Evolutionary conservation across 2,113 vertebrate species (phyloP).

Genomic region (Plestiodon gilberti): DNA sequence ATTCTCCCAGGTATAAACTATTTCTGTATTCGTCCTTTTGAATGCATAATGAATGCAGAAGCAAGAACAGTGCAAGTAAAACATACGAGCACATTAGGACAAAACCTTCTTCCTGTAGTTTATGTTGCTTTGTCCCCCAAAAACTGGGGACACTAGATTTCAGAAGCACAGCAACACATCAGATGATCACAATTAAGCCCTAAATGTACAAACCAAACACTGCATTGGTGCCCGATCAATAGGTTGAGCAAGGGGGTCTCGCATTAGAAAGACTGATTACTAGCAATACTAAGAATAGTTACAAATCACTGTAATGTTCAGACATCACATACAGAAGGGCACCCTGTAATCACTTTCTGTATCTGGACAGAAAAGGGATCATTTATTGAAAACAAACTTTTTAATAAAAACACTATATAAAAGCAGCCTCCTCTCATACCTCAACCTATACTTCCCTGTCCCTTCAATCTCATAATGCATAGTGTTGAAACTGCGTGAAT

Average conservation of each 20-base stretch:
- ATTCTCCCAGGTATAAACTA: slow-evolving; percentile 24
- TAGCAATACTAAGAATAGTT: slow-evolving; percentile 34
- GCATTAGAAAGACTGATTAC: slow-evolving; percentile 1
- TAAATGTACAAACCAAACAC: slow-evolving; percentile 35
- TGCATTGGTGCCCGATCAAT: slow-evolving; percentile 56
- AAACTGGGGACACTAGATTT: slow-evolving; percentile 32
- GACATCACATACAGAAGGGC: not conserved
- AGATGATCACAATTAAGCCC: slow-evolving; percentile 24
- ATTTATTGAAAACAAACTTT: slow-evolving; percentile 35
- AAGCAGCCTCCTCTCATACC: slow-evolving; percentile 15
- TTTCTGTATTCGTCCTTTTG: slow-evolving; percentile 40
- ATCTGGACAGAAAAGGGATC: slow-evolving; percentile 18
- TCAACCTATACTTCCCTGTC: not conserved
- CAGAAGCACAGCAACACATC: slow-evolving; percentile 18
- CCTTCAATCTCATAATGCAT: slow-evolving; percentile 54
- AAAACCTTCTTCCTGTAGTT: slow-evolving; percentile 29
- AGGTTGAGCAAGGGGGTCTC: slow-evolving; percentile 21
- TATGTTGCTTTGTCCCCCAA: slow-evolving; percentile 16
- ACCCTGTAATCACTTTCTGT: not conserved
- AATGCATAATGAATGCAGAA: slow-evolving; percentile 44
- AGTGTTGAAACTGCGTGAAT: slow-evolving; percentile 48
- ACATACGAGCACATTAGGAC: slow-evolving; percentile 24
- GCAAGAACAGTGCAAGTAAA: slow-evolving; percentile 51
- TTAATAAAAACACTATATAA: slow-evolving; percentile 6
- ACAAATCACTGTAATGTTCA: not conserved